Evolutionary conservation across 1,140 invertebrate species (phyloP).

Genomic region (Drosophila virilis): DNA sequence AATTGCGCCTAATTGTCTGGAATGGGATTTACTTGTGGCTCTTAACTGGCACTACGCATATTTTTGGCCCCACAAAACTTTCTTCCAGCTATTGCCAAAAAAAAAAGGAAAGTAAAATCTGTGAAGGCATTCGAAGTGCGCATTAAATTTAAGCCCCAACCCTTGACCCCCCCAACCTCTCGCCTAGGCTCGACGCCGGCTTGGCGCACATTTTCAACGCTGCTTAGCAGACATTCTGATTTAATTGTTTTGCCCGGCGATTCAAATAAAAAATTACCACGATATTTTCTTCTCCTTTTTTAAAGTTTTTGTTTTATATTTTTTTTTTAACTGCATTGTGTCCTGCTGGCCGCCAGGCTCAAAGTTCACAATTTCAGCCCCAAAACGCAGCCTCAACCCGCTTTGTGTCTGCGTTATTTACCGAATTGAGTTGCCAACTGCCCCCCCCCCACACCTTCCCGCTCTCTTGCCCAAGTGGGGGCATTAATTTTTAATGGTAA

Average conservation of each 20-base stretch:
- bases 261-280: slow-evolving; percentile 43
- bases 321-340: slow-evolving; percentile 37
- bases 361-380: slow-evolving; percentile 19
- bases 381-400: slow-evolving; percentile 9
- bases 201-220: slow-evolving; percentile 52
- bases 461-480: slow-evolving; percentile 52
- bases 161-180: neutral
- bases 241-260: slow-evolving; percentile 71
- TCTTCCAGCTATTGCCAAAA: slow-evolving; percentile 28
- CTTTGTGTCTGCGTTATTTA: slow-evolving; percentile 63
- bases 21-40: slow-evolving; percentile 72
- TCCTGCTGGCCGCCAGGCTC: slow-evolving; percentile 4
- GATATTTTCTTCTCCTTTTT: slow-evolving; percentile 40
- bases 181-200: slow-evolving; percentile 24
- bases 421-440: slow-evolving; percentile 66
- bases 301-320: neutral
- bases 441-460: slow-evolving; percentile 6
- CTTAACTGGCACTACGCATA: slow-evolving; percentile 53
- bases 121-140: slow-evolving; percentile 47
- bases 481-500: slow-evolving; percentile 82
- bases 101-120: slow-evolving; percentile 42
- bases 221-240: slow-evolving; percentile 74
- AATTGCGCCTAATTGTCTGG: slow-evolving; percentile 82
- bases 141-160: slow-evolving; percentile 38
- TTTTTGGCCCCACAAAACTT: slow-evolving; percentile 37